Base-by-base conservation (phyloP, 2,797 vertebrate species). In the Adrianichthys oophorus region DNA sequence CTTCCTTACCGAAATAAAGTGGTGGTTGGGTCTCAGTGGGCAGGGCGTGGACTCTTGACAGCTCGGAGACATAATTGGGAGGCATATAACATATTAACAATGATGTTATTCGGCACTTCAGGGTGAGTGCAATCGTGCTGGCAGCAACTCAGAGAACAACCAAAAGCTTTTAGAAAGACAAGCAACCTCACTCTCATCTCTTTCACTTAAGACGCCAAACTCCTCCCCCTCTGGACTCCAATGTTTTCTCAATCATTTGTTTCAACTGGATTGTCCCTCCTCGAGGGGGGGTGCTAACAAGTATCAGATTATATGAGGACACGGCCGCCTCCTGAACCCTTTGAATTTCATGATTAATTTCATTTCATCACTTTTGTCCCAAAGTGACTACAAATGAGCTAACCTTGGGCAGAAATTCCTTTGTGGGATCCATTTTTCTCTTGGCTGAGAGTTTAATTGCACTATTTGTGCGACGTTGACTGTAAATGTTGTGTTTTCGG, bases 1-100 rank as follows among this genome's bases (percentile, higher is more conserved):
- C 67, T 52, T 52, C 68, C 21, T 78, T 71, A 86, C 74, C 54
- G 58, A 73, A 81, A 72, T 85, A 58, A 80, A 73, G 82, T 21
- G 62, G 57, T 43, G 26, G 65, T 59, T 52, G 44, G 0, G 60
- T 63, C 70, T 75, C 79, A 52, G 53, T 4, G 42, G 63, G 68
- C 53, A 57, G 40, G 62, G 48, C 52, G 63, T 49, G 72, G 62
- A 26, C 58, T 59, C 70, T 59, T 62, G 69, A 62, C 52, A 42
- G 72, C 66, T 56, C 43, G 15, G 58, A 55, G 57, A 87, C 78
- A 85, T 87, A 72, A 88, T 83, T 47, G 15, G 52, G 70, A 59
- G 59, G 61, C 76, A 72, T 80, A 72, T 65, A 59, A 70, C 45
- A 40, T 70, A 72, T 76, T 76, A 74, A 80, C 46, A 10, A 42